These are phyloP conservation scores for Pseudopodoces humilis DNA, from an alignment of 2,113 vertebrate species.

Conservation along the genomic window DNA sequence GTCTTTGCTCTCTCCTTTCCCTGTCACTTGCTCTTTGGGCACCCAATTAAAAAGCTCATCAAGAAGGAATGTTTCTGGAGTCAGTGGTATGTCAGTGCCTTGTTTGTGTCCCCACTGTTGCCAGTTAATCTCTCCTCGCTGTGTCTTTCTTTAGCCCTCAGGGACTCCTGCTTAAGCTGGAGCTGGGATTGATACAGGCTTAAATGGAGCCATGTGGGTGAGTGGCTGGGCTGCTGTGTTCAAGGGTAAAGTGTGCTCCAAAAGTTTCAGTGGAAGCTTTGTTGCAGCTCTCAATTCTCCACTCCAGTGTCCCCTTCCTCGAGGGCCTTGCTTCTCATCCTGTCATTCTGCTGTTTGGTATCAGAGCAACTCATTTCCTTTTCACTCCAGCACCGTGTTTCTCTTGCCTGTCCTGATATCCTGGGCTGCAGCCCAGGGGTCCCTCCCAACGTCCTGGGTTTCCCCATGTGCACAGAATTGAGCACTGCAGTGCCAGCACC, in stretches of 20 bases:
- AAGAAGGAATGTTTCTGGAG: neutral
- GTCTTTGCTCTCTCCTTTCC: neutral
- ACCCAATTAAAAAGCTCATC: slow-evolving; percentile 18
- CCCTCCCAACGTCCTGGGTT: neutral
- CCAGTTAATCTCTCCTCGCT: neutral
- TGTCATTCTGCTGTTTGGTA: neutral
- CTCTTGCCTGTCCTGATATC: neutral
- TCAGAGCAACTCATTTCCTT: neutral
- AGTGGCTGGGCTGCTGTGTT: neutral
- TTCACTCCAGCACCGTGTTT: neutral
- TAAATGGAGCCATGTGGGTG: neutral
- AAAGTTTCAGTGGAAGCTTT: neutral
- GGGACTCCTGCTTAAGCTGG: neutral
- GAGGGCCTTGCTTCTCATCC: neutral
- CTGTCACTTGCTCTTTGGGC: neutral
- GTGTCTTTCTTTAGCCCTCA: neutral
- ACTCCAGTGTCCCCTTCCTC: neutral
- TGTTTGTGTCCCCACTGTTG: neutral
- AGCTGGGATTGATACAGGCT: neutral
- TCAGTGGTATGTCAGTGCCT: neutral
- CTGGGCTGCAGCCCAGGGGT: neutral
- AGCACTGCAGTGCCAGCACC: neutral
- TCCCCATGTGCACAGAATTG: rapidly evolving
- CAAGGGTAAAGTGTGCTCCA: neutral
- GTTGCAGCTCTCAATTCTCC: neutral